Evolutionary conservation across 2,797 vertebrate genomes (phyloP), one percentile per base, ranked within the genome.

Genomic region (Gadopsis bispinosus): DNA sequence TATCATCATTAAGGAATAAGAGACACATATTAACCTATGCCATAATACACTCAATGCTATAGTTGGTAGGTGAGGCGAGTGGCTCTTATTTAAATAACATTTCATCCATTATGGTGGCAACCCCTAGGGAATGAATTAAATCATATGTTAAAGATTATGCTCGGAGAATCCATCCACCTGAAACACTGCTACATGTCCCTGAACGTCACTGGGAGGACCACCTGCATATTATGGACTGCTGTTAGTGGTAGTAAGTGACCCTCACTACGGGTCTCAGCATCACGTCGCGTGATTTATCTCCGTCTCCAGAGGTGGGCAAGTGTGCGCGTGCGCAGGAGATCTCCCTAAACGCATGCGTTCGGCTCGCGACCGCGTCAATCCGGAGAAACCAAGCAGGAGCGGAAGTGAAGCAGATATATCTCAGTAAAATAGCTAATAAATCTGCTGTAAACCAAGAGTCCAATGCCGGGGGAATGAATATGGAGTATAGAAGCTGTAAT

Each of bases 271-370:
- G 53, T 72, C 83, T 66, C 78, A 72, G 79, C 82, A 65, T 82
- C 56, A 73, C 64, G 64, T 39, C 7, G 26, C 56, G 53, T 83
- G 85, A 89, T 88, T 85, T 87, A 85, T 75, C 68, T 61, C 53
- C 10, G 2, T 45, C 56, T 22, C 47, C 33, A 61, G 67, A 68
- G 87, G 77, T 82, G 89, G 85, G 77, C 90, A 58, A 69, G 29
- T 77, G 29, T 77, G 94, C 94, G 93, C 94, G 94, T 90, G 95
- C 94, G 95, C 89, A 1, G 1, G 1, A 26, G 5, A 33, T 50
- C 62, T 77, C 13, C 13, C 35, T 51, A 58, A 78, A 92, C 92
- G 92, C 95, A 94, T 81, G 94, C 90, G 89, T 90, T 88, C 85
- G 74, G 78, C 69, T 88, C 79, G 80, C 70, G 84, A 74, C 59